Evolutionary conservation across 2,888 invertebrate genomes (phyloP).

Genomic region (Patella pellucida): DNA sequence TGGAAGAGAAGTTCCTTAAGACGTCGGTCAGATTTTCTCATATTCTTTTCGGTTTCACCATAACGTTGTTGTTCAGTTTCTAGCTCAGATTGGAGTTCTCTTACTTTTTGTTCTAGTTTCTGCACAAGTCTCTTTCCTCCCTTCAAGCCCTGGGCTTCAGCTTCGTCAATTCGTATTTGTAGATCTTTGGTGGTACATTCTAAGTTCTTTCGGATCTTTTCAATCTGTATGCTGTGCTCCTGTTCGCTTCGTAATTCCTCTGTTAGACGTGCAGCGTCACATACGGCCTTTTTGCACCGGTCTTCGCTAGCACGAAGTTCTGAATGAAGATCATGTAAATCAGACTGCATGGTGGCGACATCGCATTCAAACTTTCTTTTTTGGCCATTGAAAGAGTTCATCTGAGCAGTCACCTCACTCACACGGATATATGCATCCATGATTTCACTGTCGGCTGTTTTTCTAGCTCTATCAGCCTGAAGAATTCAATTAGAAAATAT

Average conservation of each 20-base stretch:
- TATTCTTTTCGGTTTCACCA: constrained; percentile 97
- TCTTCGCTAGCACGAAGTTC: constrained; percentile 99
- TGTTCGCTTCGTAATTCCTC: constrained; percentile 99
- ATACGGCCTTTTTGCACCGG: constrained; percentile 63
- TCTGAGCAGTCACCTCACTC: constrained; percentile 91
- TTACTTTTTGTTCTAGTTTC: constrained; percentile 87
- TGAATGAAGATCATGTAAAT: constrained; percentile 96
- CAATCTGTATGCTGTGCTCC: constrained; percentile 97
- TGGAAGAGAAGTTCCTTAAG: constrained; percentile 88
- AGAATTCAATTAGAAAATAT: not conserved
- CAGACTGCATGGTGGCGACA: constrained; percentile 96
- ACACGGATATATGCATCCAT: constrained; percentile 1
- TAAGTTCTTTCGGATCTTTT: constrained; percentile 96
- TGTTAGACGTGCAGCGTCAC: constrained; percentile 94
- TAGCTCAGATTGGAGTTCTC: constrained; percentile 79
- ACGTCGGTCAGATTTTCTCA: constrained; percentile 93
- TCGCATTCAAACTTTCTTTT: constrained; percentile 97
- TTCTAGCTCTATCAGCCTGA: not conserved
- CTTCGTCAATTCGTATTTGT: constrained; percentile 90
- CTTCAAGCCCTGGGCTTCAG: constrained; percentile 78
- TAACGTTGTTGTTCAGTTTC: constrained; percentile 98
- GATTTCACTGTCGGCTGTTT: not conserved
- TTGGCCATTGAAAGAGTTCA: constrained; percentile 92
- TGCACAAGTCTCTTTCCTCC: constrained; percentile 72
- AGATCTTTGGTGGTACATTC: constrained; percentile 98